Conservation (phyloP, 2,113 vertebrate genomes). For the Pyxicephalus adspersus region DNA sequence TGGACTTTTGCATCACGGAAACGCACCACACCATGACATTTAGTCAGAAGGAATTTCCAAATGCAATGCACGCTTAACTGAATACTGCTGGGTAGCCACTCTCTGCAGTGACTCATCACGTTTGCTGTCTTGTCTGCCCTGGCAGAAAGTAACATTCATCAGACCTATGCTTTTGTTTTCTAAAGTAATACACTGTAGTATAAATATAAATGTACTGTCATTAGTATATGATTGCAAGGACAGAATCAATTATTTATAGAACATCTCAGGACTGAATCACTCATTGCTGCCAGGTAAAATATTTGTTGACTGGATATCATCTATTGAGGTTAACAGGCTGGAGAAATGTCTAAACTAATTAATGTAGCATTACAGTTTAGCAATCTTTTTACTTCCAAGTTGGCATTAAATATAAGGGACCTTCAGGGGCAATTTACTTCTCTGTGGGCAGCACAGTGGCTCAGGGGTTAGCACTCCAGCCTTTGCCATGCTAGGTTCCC, state of each 20-base stretch:
- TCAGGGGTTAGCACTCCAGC: too few species aligned
- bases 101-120: neutral
- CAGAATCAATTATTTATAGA: slow-evolving; percentile 19
- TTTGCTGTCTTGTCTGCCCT: neutral
- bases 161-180: neutral
- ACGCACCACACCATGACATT: neutral
- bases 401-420: neutral
- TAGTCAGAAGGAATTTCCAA: neutral
- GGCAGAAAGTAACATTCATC: neutral
- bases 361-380: neutral
- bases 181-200: neutral
- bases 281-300: neutral
- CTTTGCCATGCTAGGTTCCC: too few species aligned
- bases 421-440: too few species aligned
- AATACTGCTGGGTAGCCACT: slow-evolving; percentile 4
- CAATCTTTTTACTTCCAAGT: neutral
- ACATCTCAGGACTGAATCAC: neutral
- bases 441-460: too few species aligned
- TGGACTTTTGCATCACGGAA: neutral
- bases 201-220: slow-evolving; percentile 13
- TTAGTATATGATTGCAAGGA: slow-evolving; percentile 11
- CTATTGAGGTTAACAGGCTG: neutral
- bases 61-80: neutral
- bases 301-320: neutral
- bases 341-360: slow-evolving; percentile 16